Conservation (phyloP, 1,140 invertebrate species). For the Drosophila littoralis region DNA sequence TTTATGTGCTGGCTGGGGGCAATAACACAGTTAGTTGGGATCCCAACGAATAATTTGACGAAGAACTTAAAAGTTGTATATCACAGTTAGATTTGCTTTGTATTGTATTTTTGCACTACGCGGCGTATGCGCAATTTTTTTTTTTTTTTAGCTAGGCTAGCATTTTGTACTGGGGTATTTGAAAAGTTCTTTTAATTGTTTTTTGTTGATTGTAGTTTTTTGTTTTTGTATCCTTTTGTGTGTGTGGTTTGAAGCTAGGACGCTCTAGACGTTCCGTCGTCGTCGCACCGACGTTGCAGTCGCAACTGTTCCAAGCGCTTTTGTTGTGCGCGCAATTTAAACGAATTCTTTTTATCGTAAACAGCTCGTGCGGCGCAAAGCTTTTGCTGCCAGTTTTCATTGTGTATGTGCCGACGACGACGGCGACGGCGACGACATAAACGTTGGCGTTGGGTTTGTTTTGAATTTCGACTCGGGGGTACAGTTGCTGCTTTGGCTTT, state of each 20-base stretch:
- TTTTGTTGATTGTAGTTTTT: slow-evolving; percentile 7
- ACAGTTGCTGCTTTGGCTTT: slow-evolving; percentile 75
- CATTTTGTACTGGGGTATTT: slow-evolving; percentile 62
- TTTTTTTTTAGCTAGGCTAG: slow-evolving; percentile 51
- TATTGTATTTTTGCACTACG: slow-evolving; percentile 60
- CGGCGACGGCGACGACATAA: slow-evolving; percentile 47
- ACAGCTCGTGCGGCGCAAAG: slow-evolving; percentile 49
- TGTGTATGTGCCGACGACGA: slow-evolving; percentile 51
- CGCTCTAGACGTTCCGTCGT: slow-evolving; percentile 58
- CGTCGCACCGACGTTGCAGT: slow-evolving; percentile 69
- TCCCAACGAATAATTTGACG: slow-evolving; percentile 18
- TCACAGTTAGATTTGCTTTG: slow-evolving; percentile 62
- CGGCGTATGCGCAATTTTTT: slow-evolving; percentile 60
- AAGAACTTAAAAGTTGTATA: slow-evolving; percentile 47
- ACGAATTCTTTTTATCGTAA: slow-evolving; percentile 81
- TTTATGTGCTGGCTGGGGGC: slow-evolving; percentile 2
- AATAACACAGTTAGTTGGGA: slow-evolving; percentile 19
- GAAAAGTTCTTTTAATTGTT: not conserved
- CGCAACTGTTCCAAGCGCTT: slow-evolving; percentile 73
- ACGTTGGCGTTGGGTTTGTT: slow-evolving; percentile 61
- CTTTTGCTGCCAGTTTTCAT: slow-evolving; percentile 65
- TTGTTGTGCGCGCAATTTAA: slow-evolving; percentile 81
- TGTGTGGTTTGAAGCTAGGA: slow-evolving; percentile 35
- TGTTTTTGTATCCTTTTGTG: slow-evolving; percentile 13
- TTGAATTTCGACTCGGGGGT: slow-evolving; percentile 70